Conservation (phyloP, 2,888 invertebrate species). For the Tridacna crocea region DNA sequence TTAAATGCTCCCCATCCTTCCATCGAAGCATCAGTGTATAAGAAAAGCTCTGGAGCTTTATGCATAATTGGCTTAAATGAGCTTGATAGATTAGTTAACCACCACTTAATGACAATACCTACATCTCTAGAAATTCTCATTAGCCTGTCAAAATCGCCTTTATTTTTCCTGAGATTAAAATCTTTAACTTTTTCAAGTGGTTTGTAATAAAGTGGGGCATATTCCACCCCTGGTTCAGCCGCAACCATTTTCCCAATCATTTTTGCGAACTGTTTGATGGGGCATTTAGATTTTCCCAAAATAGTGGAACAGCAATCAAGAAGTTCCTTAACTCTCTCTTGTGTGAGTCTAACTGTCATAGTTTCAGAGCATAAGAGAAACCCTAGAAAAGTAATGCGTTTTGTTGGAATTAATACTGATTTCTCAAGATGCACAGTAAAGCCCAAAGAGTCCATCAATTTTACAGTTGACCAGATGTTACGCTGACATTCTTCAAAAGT, state of each 20-base stretch:
- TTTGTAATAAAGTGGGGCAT: too few relatives aligned
- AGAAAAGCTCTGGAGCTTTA: too few relatives aligned
- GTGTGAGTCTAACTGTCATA: background rate
- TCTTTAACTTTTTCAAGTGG: too few relatives aligned
- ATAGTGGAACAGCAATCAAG: too few relatives aligned
- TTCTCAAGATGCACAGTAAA: background rate
- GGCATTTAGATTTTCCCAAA: background rate
- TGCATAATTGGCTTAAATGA: too few relatives aligned
- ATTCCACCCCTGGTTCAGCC: background rate
- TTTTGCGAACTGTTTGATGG: background rate
- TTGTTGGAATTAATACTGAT: background rate
- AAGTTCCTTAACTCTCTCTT: background rate
- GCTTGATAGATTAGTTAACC: background rate
- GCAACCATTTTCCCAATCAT: too few relatives aligned
- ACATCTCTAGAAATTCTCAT: background rate
- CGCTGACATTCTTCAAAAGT: too few relatives aligned
- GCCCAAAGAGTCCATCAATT: too few relatives aligned
- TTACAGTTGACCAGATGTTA: too few relatives aligned
- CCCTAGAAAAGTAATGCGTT: background rate
- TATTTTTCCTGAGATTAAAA: too few relatives aligned
- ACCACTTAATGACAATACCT: background rate
- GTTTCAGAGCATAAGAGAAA: background rate
- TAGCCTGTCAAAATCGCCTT: background rate
- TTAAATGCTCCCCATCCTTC: too few relatives aligned
- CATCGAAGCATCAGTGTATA: too few relatives aligned